Conservation (phyloP, 1,140 invertebrate species). For the Babylonia areolata region DNA sequence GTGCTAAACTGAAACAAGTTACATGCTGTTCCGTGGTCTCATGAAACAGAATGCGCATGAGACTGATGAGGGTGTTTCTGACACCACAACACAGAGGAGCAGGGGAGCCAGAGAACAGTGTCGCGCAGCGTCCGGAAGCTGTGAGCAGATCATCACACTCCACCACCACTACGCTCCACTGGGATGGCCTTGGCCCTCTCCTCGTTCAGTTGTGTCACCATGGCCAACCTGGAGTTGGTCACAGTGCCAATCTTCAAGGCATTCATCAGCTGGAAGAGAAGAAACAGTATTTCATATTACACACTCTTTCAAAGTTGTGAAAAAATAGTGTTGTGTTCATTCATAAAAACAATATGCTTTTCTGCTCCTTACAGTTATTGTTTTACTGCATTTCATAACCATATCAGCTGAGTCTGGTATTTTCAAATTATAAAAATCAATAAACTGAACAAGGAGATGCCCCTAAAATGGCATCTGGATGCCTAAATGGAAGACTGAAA, state of each 20-base stretch:
- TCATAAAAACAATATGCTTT: neutral
- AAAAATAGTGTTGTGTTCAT: no score
- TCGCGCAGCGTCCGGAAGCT: neutral
- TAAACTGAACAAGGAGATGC: no score
- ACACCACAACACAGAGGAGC: neutral
- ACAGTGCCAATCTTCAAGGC: conserved; percentile 96
- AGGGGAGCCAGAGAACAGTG: neutral
- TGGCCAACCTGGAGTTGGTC: conserved; percentile 91
- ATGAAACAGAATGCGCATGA: neutral
- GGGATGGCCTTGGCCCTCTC: conserved; percentile 82
- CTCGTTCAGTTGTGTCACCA: conserved; percentile 93
- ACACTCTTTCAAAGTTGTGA: no score
- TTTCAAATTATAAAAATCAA: no score
- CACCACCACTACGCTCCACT: conserved; percentile 95
- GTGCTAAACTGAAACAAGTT: neutral
- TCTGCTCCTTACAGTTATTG: neutral
- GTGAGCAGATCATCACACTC: conserved; percentile 78
- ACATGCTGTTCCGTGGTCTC: neutral
- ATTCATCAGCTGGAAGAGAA: conserved; percentile 90
- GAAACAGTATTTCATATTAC: no score
- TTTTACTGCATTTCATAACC: no score
- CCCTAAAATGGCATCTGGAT: no score
- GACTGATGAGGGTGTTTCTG: neutral
- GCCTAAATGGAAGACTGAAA: no score
- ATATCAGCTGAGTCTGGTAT: no score